These are phyloP conservation scores for Acrobeloides nanus DNA, from an alignment of 2,888 invertebrate species.

Conservation along the genomic window DNA sequence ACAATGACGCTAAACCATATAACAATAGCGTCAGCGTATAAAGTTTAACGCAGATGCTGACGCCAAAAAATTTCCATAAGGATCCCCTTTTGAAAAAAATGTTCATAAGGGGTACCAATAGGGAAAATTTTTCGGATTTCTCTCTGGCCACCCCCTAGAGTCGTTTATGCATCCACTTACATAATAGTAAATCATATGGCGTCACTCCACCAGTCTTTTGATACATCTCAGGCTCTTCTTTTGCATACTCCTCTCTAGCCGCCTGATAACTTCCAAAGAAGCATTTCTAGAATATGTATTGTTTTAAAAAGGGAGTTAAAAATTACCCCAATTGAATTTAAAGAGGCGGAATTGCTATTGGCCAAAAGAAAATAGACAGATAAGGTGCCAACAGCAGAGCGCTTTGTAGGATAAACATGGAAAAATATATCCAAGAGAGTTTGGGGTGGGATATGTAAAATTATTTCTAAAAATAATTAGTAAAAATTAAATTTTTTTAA, in stretches of 20 bases:
- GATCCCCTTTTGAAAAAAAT: background rate
- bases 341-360: conserved; percentile 11
- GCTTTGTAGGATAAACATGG: conserved; percentile 8
- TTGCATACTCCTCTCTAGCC: conserved; percentile 12
- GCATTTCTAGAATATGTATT: conserved; percentile 9
- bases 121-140: too few species aligned
- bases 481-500: background rate
- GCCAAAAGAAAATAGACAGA: conserved; percentile 16
- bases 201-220: conserved; percentile 5
- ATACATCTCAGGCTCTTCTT: background rate
- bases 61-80: background rate
- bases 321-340: conserved; percentile 11
- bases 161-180: too few species aligned
- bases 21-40: too few species aligned
- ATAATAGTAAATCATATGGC: conserved; percentile 8
- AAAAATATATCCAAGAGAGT: conserved; percentile 16
- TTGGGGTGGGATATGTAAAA: conserved; percentile 10
- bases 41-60: background rate
- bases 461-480: conserved; percentile 1
- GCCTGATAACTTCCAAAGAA: conserved; percentile 16
- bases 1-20: too few species aligned
- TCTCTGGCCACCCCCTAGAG: too few species aligned
- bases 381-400: conserved; percentile 1
- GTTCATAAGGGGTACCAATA: too few species aligned
- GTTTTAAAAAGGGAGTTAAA: background rate